Percentiles rank a stretch among this genome's conserved stretches.
These are phyloP conservation scores for Microctenopoma steveboyesi DNA, from an alignment of 2,797 vertebrate species.

Conservation along the genomic window DNA sequence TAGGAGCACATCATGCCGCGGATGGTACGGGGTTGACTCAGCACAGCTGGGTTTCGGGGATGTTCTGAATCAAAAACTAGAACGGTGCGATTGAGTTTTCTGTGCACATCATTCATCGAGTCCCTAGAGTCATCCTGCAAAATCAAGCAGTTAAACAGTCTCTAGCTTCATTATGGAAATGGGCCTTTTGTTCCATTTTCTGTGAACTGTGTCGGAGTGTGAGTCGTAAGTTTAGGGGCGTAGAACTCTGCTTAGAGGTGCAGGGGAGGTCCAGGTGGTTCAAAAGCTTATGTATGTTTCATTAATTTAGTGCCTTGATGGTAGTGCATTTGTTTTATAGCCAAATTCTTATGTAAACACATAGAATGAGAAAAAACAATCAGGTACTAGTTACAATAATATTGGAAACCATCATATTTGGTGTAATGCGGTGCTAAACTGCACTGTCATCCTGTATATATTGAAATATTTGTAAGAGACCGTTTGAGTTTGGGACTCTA, in stretches of 20 bases:
- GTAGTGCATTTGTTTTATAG: slow-evolving; percentile 13
- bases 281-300: slow-evolving; percentile 11
- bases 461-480: neutral
- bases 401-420: neutral
- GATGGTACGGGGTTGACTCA: slow-evolving; percentile 54
- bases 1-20: slow-evolving; percentile 31
- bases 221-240: slow-evolving; percentile 30
- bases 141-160: slow-evolving; percentile 54
- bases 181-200: slow-evolving; percentile 47
- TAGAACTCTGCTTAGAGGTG: slow-evolving; percentile 27
- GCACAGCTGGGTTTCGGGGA: slow-evolving; percentile 57
- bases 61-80: slow-evolving; percentile 52
- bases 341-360: neutral
- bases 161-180: slow-evolving; percentile 53
- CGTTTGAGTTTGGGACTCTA: slow-evolving; percentile 8
- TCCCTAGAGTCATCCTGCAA: slow-evolving; percentile 41
- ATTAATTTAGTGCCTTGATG: slow-evolving; percentile 11
- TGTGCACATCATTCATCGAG: slow-evolving; percentile 44
- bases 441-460: slow-evolving; percentile 18
- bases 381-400: neutral
- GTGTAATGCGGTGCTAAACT: neutral
- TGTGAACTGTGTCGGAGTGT: slow-evolving; percentile 13
- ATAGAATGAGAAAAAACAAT: neutral
- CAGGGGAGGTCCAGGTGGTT: slow-evolving; percentile 8
- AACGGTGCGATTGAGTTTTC: slow-evolving; percentile 52